Conservation (phyloP, 2,888 invertebrate species). For the Acanthosoma haemorrhoidale region DNA sequence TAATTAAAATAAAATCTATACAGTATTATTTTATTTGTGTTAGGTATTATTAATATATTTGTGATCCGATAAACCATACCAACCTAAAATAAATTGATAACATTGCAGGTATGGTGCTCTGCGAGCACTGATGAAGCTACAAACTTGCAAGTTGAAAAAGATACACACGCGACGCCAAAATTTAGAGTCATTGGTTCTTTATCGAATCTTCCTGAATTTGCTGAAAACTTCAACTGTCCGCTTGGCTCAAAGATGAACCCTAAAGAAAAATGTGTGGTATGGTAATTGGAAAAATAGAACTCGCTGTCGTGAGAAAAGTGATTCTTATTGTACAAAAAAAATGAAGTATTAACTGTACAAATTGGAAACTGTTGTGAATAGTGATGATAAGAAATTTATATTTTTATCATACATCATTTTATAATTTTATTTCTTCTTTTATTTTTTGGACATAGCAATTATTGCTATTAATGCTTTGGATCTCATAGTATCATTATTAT, state of each 20-base stretch:
- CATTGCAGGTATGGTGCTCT: slow-evolving; percentile 77
- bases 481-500: slow-evolving; percentile 11
- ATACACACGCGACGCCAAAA: slow-evolving; percentile 84
- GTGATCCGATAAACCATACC: no score
- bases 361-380: slow-evolving; percentile 4
- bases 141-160: slow-evolving; percentile 73
- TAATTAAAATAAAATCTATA: no score
- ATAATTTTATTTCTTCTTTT: slow-evolving; percentile 7
- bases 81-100: no score
- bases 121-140: slow-evolving; percentile 77
- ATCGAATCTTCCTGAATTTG: slow-evolving; percentile 78
- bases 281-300: slow-evolving; percentile 51
- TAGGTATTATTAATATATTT: no score
- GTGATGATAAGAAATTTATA: slow-evolving; percentile 13
- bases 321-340: neutral
- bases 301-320: neutral
- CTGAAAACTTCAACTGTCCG: slow-evolving; percentile 71
- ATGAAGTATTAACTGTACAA: slow-evolving; percentile 25
- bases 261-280: slow-evolving; percentile 75
- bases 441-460: slow-evolving; percentile 9
- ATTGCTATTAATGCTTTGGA: slow-evolving; percentile 18
- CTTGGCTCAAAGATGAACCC: slow-evolving; percentile 79
- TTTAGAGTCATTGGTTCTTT: slow-evolving; percentile 81
- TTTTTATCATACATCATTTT: neutral
- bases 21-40: no score